Percentiles rank a stretch among this genome's conserved stretches.
Evolutionary conservation across 1,140 invertebrate species (phyloP).

Genomic region (Bombus haemorrhoidalis): DNA sequence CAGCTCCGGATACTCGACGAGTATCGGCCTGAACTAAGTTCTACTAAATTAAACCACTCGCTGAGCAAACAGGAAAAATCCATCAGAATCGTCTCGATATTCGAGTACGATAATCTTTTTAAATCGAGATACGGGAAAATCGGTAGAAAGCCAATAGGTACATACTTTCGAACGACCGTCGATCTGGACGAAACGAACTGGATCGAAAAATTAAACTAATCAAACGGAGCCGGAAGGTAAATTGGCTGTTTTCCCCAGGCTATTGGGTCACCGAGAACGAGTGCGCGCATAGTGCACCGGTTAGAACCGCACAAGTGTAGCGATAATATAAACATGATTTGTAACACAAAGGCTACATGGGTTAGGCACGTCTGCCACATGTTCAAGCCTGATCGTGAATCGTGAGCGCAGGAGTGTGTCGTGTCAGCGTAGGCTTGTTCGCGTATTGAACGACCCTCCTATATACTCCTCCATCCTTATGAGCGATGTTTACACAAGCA

Average conservation of each 20-base stretch:
- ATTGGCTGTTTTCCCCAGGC: conserved; percentile 76
- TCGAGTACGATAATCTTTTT: not conserved
- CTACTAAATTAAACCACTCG: no score
- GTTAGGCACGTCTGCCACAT: conserved; percentile 80
- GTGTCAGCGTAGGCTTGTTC: conserved; percentile 65
- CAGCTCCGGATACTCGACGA: no score
- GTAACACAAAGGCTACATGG: conserved; percentile 81
- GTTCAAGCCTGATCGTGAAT: conserved; percentile 61
- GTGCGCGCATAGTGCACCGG: conserved; percentile 55
- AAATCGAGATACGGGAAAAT: not conserved
- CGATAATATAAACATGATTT: conserved; percentile 82
- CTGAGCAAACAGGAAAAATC: no score
- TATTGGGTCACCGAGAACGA: conserved; percentile 73
- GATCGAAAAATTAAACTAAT: conserved; percentile 67
- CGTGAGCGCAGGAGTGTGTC: conserved; percentile 43
- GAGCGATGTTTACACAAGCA: conserved; percentile 69
- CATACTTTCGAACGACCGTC: not conserved
- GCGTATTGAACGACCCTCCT: conserved; percentile 58
- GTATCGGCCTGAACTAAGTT: no score
- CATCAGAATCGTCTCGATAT: not conserved
- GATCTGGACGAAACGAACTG: conserved; percentile 11
- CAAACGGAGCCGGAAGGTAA: conserved; percentile 49
- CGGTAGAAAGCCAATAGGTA: no score
- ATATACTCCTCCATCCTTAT: conserved; percentile 64
- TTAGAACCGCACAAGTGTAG: conserved; percentile 74